These are phyloP conservation scores for Tyrannus savana DNA, from an alignment of 2,113 vertebrate species.

Conservation along the genomic window DNA sequence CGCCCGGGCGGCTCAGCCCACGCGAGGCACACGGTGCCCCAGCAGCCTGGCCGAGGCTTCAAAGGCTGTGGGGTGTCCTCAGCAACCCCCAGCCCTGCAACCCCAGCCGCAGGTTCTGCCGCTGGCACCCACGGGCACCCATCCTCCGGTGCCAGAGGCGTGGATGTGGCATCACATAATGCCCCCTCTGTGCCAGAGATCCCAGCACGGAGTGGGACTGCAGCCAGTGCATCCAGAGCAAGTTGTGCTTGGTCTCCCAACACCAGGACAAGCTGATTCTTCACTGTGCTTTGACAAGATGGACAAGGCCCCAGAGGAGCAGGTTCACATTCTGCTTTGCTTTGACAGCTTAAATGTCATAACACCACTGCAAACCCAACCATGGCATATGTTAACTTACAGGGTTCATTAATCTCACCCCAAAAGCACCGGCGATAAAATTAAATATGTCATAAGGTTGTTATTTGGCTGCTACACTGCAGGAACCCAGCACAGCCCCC, in stretches of 20 bases:
- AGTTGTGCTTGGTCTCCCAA: background rate
- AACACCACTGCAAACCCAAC: background rate
- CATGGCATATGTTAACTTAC: background rate
- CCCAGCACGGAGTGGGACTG: rapidly evolving
- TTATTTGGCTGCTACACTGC: background rate
- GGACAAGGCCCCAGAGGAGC: background rate
- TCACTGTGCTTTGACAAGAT: background rate
- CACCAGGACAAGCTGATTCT: rapidly evolving
- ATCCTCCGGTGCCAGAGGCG: background rate
- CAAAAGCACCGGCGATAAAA: background rate
- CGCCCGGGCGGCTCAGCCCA: background rate
- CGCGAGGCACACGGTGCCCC: rapidly evolving
- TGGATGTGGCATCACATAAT: background rate
- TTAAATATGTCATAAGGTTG: background rate
- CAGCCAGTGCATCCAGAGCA: background rate
- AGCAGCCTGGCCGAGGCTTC: background rate
- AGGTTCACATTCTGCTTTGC: background rate
- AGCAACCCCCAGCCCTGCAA: background rate
- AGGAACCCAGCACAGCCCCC: background rate
- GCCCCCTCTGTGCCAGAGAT: background rate
- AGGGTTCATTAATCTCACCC: background rate
- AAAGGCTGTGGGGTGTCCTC: background rate
- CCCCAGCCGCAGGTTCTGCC: background rate
- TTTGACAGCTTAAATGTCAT: background rate
- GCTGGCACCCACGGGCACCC: rapidly evolving